A percentile compares a stretch with the other conserved stretches of the same genome.
phyloP scores from a whole-genome alignment of 1,140 invertebrate species.

The Caenorhabditis tropicalis region DNA sequence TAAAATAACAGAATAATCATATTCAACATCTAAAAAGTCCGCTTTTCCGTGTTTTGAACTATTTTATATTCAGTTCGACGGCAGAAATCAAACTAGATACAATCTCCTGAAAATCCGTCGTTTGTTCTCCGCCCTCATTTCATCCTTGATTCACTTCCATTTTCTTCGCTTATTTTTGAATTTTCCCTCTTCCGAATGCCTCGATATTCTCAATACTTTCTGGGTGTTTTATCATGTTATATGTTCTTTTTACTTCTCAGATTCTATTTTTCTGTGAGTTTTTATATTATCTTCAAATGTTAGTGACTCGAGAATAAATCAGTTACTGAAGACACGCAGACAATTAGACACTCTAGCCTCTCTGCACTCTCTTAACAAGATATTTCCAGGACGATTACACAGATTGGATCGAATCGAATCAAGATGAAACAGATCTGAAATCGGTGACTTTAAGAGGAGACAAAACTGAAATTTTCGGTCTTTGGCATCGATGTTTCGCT shows the following conservation, averaged over 20 bases:
- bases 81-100: neutral
- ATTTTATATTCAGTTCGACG: neutral
- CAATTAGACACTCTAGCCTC: too few species aligned
- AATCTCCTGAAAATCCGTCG: neutral
- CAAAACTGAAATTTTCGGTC: neutral
- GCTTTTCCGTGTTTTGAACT: neutral
- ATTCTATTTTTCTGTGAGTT: neutral
- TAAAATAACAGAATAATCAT: too few species aligned
- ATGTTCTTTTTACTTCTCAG: neutral
- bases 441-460: neutral
- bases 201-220: neutral
- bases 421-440: conserved; percentile 9
- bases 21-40: too few species aligned
- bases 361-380: too few species aligned
- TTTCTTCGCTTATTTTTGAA: neutral
- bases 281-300: neutral
- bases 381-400: neutral
- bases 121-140: neutral
- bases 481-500: neutral
- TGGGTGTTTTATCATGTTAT: neutral
- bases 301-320: too few species aligned
- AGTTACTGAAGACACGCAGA: too few species aligned
- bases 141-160: neutral
- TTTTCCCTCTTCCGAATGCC: neutral
- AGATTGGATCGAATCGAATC: conserved; percentile 6